These are phyloP conservation scores for Muntiacus muntjak DNA, from an alignment of 2,113 vertebrate species.

Conservation along the genomic window DNA sequence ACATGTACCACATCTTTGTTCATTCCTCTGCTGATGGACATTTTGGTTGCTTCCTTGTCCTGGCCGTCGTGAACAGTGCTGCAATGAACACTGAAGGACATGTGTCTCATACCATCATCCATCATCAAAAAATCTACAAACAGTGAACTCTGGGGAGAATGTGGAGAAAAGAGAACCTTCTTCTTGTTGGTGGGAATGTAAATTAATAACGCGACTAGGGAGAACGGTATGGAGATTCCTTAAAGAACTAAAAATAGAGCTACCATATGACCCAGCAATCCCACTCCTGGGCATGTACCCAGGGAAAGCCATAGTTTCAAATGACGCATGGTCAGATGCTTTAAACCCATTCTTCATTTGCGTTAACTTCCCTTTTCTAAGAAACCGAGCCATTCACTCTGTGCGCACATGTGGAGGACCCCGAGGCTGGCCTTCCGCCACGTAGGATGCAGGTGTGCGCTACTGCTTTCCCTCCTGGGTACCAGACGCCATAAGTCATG, in stretches of 20 bases:
- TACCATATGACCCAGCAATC: neutral
- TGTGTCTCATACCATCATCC: neutral
- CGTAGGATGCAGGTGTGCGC: accelerated
- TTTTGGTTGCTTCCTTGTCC: neutral
- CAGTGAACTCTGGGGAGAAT: neutral
- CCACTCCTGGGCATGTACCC: neutral
- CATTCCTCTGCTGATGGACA: neutral
- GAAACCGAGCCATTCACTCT: neutral
- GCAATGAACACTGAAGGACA: neutral
- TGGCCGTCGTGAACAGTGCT: neutral
- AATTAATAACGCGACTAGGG: neutral
- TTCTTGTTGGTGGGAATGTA: neutral
- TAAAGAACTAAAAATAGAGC: neutral
- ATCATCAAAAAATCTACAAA: neutral
- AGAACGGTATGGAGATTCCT: neutral
- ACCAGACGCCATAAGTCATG: accelerated
- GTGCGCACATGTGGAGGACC: neutral
- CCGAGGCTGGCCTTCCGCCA: neutral
- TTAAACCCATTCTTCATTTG: neutral
- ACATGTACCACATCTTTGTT: neutral
- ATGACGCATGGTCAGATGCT: accelerated
- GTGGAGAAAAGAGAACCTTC: neutral
- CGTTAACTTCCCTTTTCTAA: neutral
- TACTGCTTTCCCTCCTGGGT: neutral
- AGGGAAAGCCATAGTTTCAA: neutral